These are phyloP conservation scores for Caprella mutica DNA, from an alignment of 2,888 invertebrate genomes.

Conservation along the genomic window DNA sequence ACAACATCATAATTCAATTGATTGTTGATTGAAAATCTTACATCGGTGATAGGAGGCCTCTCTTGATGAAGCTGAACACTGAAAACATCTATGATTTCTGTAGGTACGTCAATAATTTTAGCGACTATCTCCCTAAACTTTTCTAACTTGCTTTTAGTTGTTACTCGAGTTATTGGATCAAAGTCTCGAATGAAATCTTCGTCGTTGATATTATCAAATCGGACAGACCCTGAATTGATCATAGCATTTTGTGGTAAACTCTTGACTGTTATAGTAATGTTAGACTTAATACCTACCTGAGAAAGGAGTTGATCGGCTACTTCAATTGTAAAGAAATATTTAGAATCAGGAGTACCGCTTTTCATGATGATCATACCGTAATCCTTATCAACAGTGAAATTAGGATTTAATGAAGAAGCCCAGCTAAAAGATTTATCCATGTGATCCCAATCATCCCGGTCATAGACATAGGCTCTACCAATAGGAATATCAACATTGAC, in stretches of 20 bases:
- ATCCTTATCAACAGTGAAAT: slow-evolving; percentile 77
- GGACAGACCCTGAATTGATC: slow-evolving; percentile 83
- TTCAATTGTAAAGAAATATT: slow-evolving; percentile 47
- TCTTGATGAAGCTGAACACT: slow-evolving; percentile 75
- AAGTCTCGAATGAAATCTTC: slow-evolving; percentile 92
- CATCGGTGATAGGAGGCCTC: slow-evolving; percentile 77
- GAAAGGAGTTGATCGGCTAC: slow-evolving; percentile 91
- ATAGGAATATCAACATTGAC: slow-evolving; percentile 46
- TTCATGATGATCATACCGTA: slow-evolving; percentile 93
- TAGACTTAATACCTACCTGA: slow-evolving; percentile 81
- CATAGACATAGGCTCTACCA: slow-evolving; percentile 91
- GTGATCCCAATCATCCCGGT: slow-evolving; percentile 96
- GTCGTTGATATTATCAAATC: slow-evolving; percentile 84
- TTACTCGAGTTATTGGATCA: slow-evolving; percentile 74
- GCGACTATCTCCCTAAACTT: slow-evolving; percentile 65
- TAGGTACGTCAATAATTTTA: slow-evolving; percentile 68
- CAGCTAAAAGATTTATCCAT: slow-evolving; percentile 95
- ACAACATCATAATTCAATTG: slow-evolving; percentile 92
- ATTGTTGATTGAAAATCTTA: slow-evolving; percentile 87
- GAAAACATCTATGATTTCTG: slow-evolving; percentile 91
- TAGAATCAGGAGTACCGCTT: slow-evolving; percentile 77
- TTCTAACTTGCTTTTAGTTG: slow-evolving; percentile 76
- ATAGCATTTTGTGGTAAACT: slow-evolving; percentile 93
- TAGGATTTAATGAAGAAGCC: slow-evolving; percentile 58
- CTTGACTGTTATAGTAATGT: slow-evolving; percentile 85